These are phyloP conservation scores for Cygnus atratus DNA, from an alignment of 2,113 vertebrate genomes.

Conservation along the genomic window DNA sequence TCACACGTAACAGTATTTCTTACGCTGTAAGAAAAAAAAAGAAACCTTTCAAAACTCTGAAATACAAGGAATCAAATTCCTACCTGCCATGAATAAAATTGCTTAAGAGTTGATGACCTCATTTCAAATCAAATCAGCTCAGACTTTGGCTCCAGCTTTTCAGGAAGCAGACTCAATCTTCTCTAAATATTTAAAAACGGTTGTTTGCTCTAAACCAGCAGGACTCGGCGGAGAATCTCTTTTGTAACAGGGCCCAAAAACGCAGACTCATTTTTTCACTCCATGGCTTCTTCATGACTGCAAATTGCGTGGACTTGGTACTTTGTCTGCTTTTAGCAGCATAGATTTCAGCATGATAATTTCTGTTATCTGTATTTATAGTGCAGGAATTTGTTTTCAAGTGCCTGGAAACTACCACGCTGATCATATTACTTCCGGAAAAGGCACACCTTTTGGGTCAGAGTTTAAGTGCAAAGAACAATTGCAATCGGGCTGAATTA, in stretches of 20 bases:
- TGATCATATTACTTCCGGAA: not conserved
- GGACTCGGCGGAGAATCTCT: not conserved
- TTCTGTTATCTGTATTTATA: constrained; percentile 46
- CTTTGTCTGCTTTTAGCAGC: constrained; percentile 25
- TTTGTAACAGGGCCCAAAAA: not conserved
- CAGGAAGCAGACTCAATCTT: constrained; percentile 48
- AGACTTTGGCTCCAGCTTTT: constrained; percentile 56
- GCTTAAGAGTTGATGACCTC: constrained; percentile 14
- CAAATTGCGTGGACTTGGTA: constrained; percentile 52
- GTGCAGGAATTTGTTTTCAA: constrained; percentile 6
- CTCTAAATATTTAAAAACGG: constrained; percentile 59
- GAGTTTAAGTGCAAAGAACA: constrained; percentile 64
- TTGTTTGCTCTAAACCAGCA: constrained; percentile 44
- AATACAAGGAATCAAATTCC: not conserved
- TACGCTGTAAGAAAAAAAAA: not conserved
- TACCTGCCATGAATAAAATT: constrained; percentile 24
- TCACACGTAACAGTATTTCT: not conserved
- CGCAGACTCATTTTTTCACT: accelerated
- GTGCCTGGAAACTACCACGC: not conserved
- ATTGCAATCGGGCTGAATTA: not conserved
- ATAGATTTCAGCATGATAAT: constrained; percentile 17
- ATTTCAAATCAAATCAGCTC: constrained; percentile 13
- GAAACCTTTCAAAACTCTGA: not conserved
- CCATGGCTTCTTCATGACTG: not conserved
- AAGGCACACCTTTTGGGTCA: constrained; percentile 44